Evolutionary conservation across 2,888 invertebrate species (phyloP), one percentile per base, ranked within the genome.

Genomic region (Mamestra brassicae): DNA sequence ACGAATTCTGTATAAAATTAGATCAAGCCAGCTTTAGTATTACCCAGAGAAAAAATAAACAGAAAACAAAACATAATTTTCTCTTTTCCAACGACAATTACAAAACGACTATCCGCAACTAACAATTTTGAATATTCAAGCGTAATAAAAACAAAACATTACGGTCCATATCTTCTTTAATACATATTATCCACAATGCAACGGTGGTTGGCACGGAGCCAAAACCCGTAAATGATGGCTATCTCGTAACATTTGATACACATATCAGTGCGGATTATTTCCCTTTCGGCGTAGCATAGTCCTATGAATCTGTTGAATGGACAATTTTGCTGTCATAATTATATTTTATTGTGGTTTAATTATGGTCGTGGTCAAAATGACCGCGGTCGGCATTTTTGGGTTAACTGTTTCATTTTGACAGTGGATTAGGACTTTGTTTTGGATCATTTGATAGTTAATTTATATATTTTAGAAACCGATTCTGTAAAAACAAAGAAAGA

Each of bases 221-320:
- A 84, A 72, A 75, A 62, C 11, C 45, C 57, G n/a, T 57, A 71
- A 84, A 71, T 69, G 71, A 78, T 75, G 52, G 4, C 13, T 52
- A 70, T 75, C 71, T 68, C 62, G 58, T 85, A 78, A 77, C 54
- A 79, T 84, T 83, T 84, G 72, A 74, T 78, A 74, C 73, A 79
- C 78, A 76, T 58, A 78, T 78, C 50, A 78, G 71, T 26, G 58
- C 36, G 17, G 50, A 70, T 81, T 71, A 73, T 71, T 57, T 57
- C 50, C n/a, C 6, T 69, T 73, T 57, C 57, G 60, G 45, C 58
- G 50, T 76, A 66, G 66, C 50, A 69, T 68, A 26, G 54, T 11
- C 17, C 52, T 54, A 76, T 80, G 34, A 77, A 71, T 80, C 55
- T 54, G 55, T 57, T 52, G 15, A 66, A 71, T 72, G 36, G 13